Evolutionary conservation across 2,888 invertebrate species (phyloP), one percentile per base, ranked within the genome.

Genomic region (Drosophila nr. perissopoda): DNA sequence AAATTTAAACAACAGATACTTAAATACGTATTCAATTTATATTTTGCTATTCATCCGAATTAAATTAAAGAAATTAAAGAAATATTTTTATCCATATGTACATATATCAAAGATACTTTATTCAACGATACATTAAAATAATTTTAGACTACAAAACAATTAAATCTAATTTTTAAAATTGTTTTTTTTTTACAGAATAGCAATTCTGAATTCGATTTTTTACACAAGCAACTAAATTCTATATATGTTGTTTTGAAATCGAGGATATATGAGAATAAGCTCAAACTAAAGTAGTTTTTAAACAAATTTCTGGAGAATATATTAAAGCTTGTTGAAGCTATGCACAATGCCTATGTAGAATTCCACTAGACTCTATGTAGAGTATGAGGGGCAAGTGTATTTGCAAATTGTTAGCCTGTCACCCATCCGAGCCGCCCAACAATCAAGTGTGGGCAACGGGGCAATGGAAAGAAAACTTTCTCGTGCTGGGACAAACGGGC

Each of bases 401-500:
- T 53, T 65, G 54, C 51, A 76, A 76, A 66, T 66, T 61, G 61
- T 49, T 78, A 52, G 76, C 33, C 61, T 59, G 61, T 57, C 80
- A 70, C 77, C 80, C 80, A 70, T 53, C 25, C 49, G 27, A 63
- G 46, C 46, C 34, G 21, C 21, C 69, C 52, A 66, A 13, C 40
- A 48, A 42, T 48, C 64, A 53, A 66, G 77, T 58, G 25, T 66
- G 78, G 63, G 60, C 10, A n/a, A 48, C 49, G 34, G 64, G 64
- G 62, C 70, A 68, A 66, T 68, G 74, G 88, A 79, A 87, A 87
- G 90, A 89, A 85, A 87, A 87, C 90, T 87, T 87, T 87, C 87
- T 89, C 88, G 73, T 89, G 52, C 66, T 69, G 72, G 76, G 72
- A 76, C 71, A 73, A 75, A 58, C 68, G 34, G 70, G 70, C 57